Evolutionary conservation across 2,113 vertebrate species (phyloP).

Genomic region (Megalops atlanticus): DNA sequence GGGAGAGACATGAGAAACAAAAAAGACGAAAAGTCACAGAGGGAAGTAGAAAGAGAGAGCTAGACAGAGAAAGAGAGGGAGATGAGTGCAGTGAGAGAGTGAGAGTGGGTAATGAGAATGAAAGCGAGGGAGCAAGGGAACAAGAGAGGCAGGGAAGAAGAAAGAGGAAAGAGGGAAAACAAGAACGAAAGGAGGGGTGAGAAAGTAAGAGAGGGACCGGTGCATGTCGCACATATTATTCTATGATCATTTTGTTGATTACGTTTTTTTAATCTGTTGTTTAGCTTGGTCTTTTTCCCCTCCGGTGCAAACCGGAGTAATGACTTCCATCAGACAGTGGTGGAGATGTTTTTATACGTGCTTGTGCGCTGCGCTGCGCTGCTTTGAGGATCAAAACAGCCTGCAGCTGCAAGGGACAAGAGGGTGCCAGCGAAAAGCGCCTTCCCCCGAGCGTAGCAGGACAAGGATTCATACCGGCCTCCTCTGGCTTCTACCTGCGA

Average conservation of each 20-base stretch:
- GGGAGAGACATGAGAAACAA: background rate
- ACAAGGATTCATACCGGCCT: background rate
- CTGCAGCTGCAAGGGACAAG: background rate
- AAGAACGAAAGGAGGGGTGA: no score
- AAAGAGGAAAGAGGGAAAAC: no score
- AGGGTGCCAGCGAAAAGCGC: background rate
- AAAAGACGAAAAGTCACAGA: background rate
- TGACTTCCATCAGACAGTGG: background rate
- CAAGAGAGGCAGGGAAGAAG: no score
- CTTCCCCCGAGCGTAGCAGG: background rate
- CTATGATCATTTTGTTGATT: background rate
- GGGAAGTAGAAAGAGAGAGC: conserved; percentile 8
- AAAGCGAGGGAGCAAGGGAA: no score
- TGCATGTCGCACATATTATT: background rate
- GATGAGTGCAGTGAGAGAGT: no score
- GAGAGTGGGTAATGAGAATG: background rate
- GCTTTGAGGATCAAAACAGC: background rate
- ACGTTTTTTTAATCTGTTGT: background rate
- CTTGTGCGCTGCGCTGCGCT: background rate
- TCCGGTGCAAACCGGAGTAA: background rate
- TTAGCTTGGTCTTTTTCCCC: background rate
- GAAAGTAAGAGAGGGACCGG: no score
- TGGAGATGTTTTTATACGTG: background rate
- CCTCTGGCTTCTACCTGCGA: background rate
- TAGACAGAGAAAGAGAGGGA: background rate